Conservation (phyloP, 2,113 vertebrate species). For the Ophthalmolycus amberensis region DNA sequence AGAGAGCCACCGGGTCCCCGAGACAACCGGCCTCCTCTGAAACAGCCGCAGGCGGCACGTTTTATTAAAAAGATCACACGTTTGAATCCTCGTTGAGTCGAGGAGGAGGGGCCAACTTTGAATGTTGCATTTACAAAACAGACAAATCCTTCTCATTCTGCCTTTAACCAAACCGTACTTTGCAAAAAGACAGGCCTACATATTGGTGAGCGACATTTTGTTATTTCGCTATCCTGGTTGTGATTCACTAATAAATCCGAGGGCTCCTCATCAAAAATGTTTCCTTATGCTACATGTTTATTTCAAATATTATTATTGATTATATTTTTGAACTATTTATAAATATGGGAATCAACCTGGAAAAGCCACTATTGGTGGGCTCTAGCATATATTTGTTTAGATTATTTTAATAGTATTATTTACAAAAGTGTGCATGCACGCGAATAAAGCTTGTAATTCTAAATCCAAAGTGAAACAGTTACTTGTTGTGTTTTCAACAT, state of each 20-base stretch:
- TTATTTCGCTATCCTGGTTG: background rate
- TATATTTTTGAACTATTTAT: background rate
- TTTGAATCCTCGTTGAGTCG: background rate
- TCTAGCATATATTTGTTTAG: background rate
- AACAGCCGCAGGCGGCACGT: background rate
- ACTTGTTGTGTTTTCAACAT: background rate
- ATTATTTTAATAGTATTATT: background rate
- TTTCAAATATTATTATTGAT: background rate
- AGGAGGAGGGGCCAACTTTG: background rate
- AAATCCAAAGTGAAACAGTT: background rate
- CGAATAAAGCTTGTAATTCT: background rate
- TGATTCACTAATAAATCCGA: background rate
- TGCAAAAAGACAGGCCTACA: background rate
- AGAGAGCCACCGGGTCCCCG: slow-evolving; percentile 11
- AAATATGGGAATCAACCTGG: background rate
- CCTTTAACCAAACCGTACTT: background rate
- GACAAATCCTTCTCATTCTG: background rate
- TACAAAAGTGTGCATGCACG: no score
- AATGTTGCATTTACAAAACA: background rate
- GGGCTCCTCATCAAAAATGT: background rate
- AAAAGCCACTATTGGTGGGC: background rate
- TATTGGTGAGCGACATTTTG: background rate
- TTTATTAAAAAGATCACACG: background rate
- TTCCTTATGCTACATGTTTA: background rate
- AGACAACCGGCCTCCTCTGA: background rate